Percentiles rank a stretch among this genome's conserved stretches.
phyloP scores from a whole-genome alignment of 2,888 invertebrate species.

The Aplocera efformata region DNA sequence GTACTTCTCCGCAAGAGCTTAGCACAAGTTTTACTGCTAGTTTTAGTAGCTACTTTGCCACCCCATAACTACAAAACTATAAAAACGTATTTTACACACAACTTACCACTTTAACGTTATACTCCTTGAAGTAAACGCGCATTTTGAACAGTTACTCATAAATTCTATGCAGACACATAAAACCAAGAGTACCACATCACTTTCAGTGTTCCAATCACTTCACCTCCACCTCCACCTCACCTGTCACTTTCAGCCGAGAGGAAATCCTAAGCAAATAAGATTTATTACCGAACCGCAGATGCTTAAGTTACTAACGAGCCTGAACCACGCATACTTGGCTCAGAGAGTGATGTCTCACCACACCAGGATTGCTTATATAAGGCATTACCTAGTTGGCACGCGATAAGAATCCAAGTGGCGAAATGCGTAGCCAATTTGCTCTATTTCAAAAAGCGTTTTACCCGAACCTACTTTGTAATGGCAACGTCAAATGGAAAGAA shows the following conservation, averaged over 20 bases:
- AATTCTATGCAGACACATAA: conserved; percentile 69
- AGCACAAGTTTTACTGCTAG: no score
- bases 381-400: conserved; percentile 23
- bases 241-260: conserved; percentile 6
- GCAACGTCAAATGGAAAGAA: conserved; percentile 5
- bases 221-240: neutral
- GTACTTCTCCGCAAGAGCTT: no score
- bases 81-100: no score
- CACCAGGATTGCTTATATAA: conserved; percentile 12
- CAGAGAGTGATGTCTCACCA: neutral
- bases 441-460: conserved; percentile 12
- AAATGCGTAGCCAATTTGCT: conserved; percentile 14
- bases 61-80: no score
- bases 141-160: conserved; percentile 56
- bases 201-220: conserved; percentile 7
- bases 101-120: conserved; percentile 67
- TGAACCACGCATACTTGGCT: neutral
- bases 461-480: conserved; percentile 8
- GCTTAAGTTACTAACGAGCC: neutral
- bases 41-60: no score
- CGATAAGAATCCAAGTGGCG: conserved; percentile 14
- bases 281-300: conserved; percentile 8
- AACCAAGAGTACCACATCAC: conserved; percentile 46
- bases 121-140: conserved; percentile 74
- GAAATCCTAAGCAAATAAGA: conserved; percentile 3